Evolutionary conservation across 2,888 invertebrate genomes (phyloP), one percentile per base, ranked within the genome.

Genomic region (Cheiracanthium punctorium): DNA sequence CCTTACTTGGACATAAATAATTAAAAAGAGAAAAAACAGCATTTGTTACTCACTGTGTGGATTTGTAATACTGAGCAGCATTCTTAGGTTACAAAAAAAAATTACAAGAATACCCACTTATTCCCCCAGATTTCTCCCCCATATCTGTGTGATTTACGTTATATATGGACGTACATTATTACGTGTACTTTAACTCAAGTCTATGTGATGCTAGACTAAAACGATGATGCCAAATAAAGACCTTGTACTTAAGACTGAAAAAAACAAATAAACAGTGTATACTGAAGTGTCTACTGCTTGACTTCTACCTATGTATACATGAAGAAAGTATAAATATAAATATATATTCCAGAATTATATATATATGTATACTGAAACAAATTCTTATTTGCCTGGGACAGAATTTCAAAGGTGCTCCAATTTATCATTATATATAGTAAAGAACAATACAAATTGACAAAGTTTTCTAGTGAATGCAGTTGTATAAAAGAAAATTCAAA

Each of bases 341-440:
- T 82, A 82, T 70, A 71, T 71, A 30, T 32, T 67, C 33, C 48
- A 82, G 82, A 82, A 33, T 43, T 76, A 76, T 64, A 71, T 48
- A 70, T 80, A 76, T 76, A 77, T 85, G 79, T 85, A 79, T 74
- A 74, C 67, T 74, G 74, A 77, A 74, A 84, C 52, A 74, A 64
- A 79, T 77, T 85, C 84, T 85, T 85, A 74, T 85, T 79, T 79
- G 65, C 69, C 84, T 73, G 84, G 73, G 79, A 85, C 79, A 74
- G 79, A 85, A 77, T 85, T 80, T 79, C 84, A 74, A 85, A 85
- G 84, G 84, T 85, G 84, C 84, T 85, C 41, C 84, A 74, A 72
- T 52, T 85, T 85, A 85, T 85, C 73, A 84, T 77, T 43, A 71
- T 43, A 71, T 69, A 84, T 84, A 84, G 79, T 82, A 65, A 37